A percentile compares a stretch with the other conserved stretches of the same genome.
Evolutionary conservation across 2,113 vertebrate species (phyloP).

Genomic region (Nestor notabilis): DNA sequence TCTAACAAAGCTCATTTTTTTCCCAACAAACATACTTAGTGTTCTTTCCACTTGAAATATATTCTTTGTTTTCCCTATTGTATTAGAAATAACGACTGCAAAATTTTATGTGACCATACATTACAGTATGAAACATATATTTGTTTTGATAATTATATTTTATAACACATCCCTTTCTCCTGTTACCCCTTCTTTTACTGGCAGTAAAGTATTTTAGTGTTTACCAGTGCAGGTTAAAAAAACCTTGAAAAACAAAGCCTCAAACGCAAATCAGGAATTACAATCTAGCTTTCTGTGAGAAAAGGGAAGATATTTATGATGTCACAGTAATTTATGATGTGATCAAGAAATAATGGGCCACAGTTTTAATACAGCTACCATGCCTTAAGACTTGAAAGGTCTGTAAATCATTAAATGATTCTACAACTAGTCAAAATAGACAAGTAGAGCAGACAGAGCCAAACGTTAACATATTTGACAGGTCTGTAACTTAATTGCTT

Average conservation of each 20-base stretch:
- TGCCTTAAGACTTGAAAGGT: conserved; percentile 65
- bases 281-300: conserved; percentile 42
- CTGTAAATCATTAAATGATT: conserved; percentile 77
- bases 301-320: conserved; percentile 58
- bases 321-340: conserved; percentile 45
- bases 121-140: not conserved
- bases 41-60: not conserved
- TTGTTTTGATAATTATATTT: conserved; percentile 37
- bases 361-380: conserved; percentile 53
- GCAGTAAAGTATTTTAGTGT: not conserved
- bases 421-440: conserved; percentile 75
- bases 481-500: conserved; percentile 77
- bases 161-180: not conserved
- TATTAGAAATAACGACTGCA: not conserved
- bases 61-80: not conserved
- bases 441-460: conserved; percentile 60
- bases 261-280: not conserved
- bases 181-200: not conserved
- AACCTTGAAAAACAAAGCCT: not conserved
- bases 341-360: conserved; percentile 59
- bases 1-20: not conserved
- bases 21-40: not conserved
- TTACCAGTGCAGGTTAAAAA: not conserved
- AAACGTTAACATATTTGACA: conserved; percentile 75
- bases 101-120: not conserved